These are phyloP conservation scores for honey bee (Apis mellifera) DNA, from an alignment of 1,140 invertebrate genomes.

Conservation along the genomic window DNA sequence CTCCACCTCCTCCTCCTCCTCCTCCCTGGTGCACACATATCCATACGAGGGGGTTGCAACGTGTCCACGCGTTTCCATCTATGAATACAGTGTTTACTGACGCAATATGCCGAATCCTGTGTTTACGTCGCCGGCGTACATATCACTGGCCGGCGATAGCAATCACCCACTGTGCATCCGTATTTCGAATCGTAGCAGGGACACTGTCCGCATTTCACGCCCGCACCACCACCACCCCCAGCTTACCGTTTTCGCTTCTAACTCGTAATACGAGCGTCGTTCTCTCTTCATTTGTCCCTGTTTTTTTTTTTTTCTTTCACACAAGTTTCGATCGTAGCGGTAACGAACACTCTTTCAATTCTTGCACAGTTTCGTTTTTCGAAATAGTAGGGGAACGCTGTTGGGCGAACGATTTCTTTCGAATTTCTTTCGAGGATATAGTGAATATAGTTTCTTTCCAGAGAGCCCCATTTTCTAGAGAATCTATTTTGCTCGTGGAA, in stretches of 20 bases:
- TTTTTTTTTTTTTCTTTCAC: neutral
- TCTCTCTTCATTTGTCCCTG: neutral
- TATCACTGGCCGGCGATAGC: constrained; percentile 57
- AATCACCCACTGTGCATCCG: constrained; percentile 58
- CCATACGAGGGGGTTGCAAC: neutral
- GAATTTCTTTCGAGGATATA: neutral
- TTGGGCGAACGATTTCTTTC: no score
- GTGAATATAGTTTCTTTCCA: neutral
- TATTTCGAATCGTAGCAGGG: constrained; percentile 33
- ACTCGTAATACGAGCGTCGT: neutral
- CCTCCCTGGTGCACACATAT: neutral
- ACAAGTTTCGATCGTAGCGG: neutral
- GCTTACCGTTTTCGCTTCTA: neutral
- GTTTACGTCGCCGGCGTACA: constrained; percentile 61
- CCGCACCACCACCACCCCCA: neutral
- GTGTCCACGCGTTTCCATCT: constrained; percentile 50
- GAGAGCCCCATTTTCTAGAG: neutral
- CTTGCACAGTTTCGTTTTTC: no score
- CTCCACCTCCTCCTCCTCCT: neutral
- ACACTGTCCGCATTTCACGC: constrained; percentile 9
- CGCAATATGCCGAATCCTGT: constrained; percentile 64
- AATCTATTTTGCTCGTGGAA: no score
- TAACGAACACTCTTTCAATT: no score
- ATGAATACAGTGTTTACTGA: constrained; percentile 62
- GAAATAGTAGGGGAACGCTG: no score